Conservation (phyloP, 1,140 invertebrate genomes). For the Grapholita molesta region DNA sequence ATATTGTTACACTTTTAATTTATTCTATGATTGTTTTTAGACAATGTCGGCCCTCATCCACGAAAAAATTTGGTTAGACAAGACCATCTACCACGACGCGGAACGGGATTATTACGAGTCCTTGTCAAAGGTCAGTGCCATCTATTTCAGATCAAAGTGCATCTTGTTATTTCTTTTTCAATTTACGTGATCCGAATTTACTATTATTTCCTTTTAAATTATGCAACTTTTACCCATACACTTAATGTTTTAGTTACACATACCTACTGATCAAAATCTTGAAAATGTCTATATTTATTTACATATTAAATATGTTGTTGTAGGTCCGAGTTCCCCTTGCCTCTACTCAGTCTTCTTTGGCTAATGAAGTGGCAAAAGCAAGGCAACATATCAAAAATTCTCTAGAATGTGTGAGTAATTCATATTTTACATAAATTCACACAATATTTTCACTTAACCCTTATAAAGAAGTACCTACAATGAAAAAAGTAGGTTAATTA, state of each 20-base stretch:
- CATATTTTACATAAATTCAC: constrained; percentile 32
- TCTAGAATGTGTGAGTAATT: constrained; percentile 80
- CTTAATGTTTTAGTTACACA: background rate
- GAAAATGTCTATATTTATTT: constrained; percentile 20
- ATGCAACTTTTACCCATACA: background rate
- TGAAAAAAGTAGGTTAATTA: constrained; percentile 3
- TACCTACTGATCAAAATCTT: background rate
- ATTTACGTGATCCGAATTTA: background rate
- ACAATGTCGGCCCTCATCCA: constrained; percentile 60
- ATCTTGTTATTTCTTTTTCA: background rate
- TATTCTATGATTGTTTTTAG: constrained; percentile 38
- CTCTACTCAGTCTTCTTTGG: constrained; percentile 73
- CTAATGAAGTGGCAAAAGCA: constrained; percentile 83
- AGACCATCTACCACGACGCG: constrained; percentile 80
- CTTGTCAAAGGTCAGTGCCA: constrained; percentile 75
- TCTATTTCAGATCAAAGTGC: constrained; percentile 10
- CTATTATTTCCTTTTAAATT: background rate
- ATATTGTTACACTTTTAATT: background rate
- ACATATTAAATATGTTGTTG: constrained; percentile 33
- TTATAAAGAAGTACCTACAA: constrained; percentile 23
- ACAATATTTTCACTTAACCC: constrained; percentile 17
- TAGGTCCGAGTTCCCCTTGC: constrained; percentile 50
- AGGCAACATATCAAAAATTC: constrained; percentile 83
- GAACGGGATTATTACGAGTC: constrained; percentile 80
- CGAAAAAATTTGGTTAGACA: constrained; percentile 81